phyloP scores from a whole-genome alignment of 2,113 vertebrate genomes.

The Lepus americanus region DNA sequence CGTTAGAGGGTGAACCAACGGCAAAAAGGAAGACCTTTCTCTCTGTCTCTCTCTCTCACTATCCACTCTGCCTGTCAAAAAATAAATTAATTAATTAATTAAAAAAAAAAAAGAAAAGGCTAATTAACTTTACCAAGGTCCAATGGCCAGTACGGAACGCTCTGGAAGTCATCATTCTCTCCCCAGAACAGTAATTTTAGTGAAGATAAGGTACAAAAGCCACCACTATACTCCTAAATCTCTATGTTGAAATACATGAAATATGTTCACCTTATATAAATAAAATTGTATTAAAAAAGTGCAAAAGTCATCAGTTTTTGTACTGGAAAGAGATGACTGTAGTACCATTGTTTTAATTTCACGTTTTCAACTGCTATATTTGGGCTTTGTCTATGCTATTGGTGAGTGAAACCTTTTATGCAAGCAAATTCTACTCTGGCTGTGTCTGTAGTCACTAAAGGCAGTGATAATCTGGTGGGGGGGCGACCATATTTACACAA shows the following conservation, averaged over 20 bases:
- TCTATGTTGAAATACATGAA: too few relatives aligned
- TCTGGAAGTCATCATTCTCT: not conserved
- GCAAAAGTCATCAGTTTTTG: not conserved
- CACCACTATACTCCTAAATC: too few relatives aligned
- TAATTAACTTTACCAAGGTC: not conserved
- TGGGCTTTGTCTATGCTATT: not conserved
- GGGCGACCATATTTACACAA: not conserved
- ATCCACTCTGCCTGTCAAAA: too few relatives aligned
- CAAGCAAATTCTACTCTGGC: not conserved
- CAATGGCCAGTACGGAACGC: not conserved
- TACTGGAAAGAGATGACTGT: not conserved
- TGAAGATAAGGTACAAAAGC: not conserved
- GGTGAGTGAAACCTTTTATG: not conserved
- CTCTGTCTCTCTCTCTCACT: too few relatives aligned
- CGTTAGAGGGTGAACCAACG: too few relatives aligned
- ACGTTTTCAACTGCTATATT: not conserved
- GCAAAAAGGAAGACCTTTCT: too few relatives aligned
- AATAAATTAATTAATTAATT: too few relatives aligned
- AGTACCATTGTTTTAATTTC: not conserved
- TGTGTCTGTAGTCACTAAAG: not conserved
- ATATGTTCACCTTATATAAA: too few relatives aligned
- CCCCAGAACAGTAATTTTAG: not conserved
- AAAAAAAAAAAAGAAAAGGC: too few relatives aligned
- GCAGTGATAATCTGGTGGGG: not conserved
- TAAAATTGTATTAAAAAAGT: too few relatives aligned